Conservation (phyloP, 2,113 vertebrate species). For the Pomatostomus ruficeps region DNA sequence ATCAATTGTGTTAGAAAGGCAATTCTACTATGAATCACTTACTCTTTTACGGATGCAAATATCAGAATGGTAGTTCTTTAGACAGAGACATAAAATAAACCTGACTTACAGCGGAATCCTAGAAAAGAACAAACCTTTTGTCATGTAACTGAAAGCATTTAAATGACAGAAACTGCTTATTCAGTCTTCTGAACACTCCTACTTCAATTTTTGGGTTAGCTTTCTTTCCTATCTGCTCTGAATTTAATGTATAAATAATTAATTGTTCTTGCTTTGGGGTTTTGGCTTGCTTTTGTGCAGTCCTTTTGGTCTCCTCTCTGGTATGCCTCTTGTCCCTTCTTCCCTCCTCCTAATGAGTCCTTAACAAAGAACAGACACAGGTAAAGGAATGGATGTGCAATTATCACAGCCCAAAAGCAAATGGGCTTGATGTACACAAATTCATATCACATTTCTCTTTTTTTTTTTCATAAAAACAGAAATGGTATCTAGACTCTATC, state of each 20-base stretch:
- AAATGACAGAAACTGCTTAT: background rate
- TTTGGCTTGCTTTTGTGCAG: background rate
- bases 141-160: background rate
- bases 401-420: background rate
- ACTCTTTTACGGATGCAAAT: background rate
- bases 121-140: background rate
- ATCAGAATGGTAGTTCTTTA: background rate
- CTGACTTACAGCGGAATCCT: background rate
- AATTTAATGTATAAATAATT: background rate
- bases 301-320: background rate
- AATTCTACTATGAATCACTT: background rate
- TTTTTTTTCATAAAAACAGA: background rate
- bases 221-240: background rate
- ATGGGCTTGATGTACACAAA: background rate
- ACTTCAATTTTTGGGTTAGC: background rate
- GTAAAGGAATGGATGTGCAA: background rate
- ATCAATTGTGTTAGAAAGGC: background rate
- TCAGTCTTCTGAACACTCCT: background rate
- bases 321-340: background rate
- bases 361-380: background rate
- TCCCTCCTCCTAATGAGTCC: accelerated
- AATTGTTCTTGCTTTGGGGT: background rate
- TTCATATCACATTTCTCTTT: background rate
- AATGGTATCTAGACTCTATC: background rate
- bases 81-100: background rate